Base-by-base conservation (phyloP, 2,888 invertebrate genomes). In the Caenorhabditis afra region DNA sequence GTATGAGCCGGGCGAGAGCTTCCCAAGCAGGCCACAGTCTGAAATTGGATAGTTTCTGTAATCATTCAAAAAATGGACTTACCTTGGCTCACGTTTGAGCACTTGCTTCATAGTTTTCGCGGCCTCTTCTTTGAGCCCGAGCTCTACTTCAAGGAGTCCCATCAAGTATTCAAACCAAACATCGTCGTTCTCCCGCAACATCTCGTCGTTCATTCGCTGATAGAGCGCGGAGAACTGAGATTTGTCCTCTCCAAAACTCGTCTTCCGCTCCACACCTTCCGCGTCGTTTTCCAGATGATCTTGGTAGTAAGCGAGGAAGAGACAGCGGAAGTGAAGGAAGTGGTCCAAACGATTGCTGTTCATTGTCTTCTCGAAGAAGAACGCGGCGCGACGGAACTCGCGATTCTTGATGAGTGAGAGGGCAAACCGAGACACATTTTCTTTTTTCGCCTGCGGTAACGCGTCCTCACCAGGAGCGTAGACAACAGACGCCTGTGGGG, bases 1-100 rank as follows among this genome's bases (percentile, higher is more conserved):
- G 53, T 11, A 97, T 94, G 1, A 98, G 92, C 10, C 94, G 93
- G 0, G 96, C 94, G 14, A 99, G 92, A 91, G 97, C 97, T 41
- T 95, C 92, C 95, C 98, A 99, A 0, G 97, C 95, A 49, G 95
- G 94, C 98, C 98, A 99, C 77, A 96, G 93, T 88, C 95, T 93
- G 52, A 0, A 70, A 76, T 61, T 29, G 3, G 14, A 10, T 12
- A n/a, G 18, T 39, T 59, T 37, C 18, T 53, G 1, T 2, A 2
- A 44, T 23, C n/a, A 10, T 20, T 58, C 16, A 37, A 11, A 58
- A 52, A 35, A 23, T 0, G 14, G 3, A n/a, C n/a, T n/a, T 29
- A 76, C 77, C 77, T 58, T 12, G 82, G 80, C 47, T 88, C 86
- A 29, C 64, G 37, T n/a, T 53, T 16, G 39, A 85, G 47, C n/a